Conservation (phyloP, 2,888 invertebrate species). For the Pteria penguin region DNA sequence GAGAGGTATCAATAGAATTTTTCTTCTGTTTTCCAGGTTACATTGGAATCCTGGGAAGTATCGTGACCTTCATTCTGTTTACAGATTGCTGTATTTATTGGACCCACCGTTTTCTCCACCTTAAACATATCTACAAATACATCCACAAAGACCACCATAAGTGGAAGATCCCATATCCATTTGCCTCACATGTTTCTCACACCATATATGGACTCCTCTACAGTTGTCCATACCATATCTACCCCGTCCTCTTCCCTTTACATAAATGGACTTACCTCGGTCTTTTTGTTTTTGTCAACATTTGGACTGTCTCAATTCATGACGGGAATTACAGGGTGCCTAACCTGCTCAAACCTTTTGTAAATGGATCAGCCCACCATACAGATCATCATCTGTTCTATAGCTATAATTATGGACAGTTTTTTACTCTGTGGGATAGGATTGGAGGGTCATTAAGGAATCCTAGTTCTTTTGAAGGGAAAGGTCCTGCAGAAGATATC, state of each 20-base stretch:
- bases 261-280: constrained; percentile 80
- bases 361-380: constrained; percentile 82
- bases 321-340: constrained; percentile 81
- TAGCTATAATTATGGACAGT: constrained; percentile 82
- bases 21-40: constrained; percentile 73
- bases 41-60: constrained; percentile 66
- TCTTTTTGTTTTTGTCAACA: constrained; percentile 81
- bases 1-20: too few species aligned
- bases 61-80: constrained; percentile 80
- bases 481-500: constrained; percentile 73
- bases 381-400: constrained; percentile 81
- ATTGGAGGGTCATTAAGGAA: constrained; percentile 78
- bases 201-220: constrained; percentile 81
- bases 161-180: constrained; percentile 81
- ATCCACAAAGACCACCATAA: constrained; percentile 81
- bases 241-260: constrained; percentile 81
- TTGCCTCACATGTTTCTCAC: constrained; percentile 82
- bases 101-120: constrained; percentile 81
- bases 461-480: constrained; percentile 77
- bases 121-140: constrained; percentile 77
- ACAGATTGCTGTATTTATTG: constrained; percentile 82
- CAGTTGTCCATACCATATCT: constrained; percentile 81
- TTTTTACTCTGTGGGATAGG: constrained; percentile 82
- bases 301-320: constrained; percentile 82
- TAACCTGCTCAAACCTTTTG: constrained; percentile 71